Base-by-base conservation (phyloP, 2,797 vertebrate species). In the Rousettus madagascariensis region DNA sequence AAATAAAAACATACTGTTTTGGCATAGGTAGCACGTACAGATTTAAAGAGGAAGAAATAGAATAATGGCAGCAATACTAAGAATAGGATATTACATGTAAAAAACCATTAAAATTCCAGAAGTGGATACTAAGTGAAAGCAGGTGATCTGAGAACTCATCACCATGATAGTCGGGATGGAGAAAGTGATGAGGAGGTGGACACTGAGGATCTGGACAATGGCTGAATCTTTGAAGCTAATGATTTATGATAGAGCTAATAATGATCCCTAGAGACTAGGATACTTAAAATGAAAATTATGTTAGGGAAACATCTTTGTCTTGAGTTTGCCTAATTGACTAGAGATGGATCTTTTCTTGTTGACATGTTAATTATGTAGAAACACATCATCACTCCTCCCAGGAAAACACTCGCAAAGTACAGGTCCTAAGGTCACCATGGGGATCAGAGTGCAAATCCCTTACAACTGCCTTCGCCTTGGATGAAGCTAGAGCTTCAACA, bases 201-300 rank as follows among this genome's bases (percentile, higher is more conserved):
- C 8, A 51, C 10, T 61, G 30, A 49, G 59, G 8, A 30, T 59
- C 33, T 43, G 38, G 41, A 36, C 26, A 38, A 43, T 41, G 16
- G 16, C 38, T 85, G 53, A 65, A 51, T 53, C 3, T 8, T n/a
- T 86, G 84, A 95, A 79, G 41, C 11, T 85, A 84, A 74, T 0
- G 28, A 41, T 36, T 88, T 24, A 13, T 63, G 61, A 63, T 6
- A 61, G 38, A 85, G 13, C 33, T 38, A 38, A 57, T 80, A 72
- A 17, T 28, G 20, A 28, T 79, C 30, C 46, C 16, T 26, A 74
- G 41, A 83, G 36, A 51, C 38, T 12, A 43, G 22, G 3, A 80
- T 71, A 69, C n/a, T 78, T 83, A 93, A 86, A 80, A 71, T 66
- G 69, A 96, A 68, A 88, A 82, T n/a, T 30, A 36, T 41, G 24